Evolutionary conservation across 2,888 invertebrate species (phyloP).

Genomic region (Marronus borbonicus): DNA sequence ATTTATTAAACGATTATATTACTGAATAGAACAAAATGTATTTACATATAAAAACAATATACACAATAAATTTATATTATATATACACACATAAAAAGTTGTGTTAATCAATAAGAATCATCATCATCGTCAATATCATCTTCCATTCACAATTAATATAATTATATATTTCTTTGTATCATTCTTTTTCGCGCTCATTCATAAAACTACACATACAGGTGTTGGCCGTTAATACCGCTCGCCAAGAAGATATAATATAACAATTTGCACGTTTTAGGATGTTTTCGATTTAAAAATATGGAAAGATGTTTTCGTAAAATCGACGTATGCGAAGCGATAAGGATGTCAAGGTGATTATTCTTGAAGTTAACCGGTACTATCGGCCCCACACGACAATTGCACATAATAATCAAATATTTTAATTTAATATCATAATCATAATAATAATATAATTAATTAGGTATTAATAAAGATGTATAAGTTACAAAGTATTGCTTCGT

Average conservation of each 20-base stretch:
- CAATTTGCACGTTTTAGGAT: too few relatives aligned
- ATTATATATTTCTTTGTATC: slow-evolving; percentile 34
- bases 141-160: slow-evolving; percentile 50
- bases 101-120: slow-evolving; percentile 51
- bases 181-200: slow-evolving; percentile 30
- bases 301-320: background rate
- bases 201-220: slow-evolving; percentile 65
- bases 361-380: slow-evolving; percentile 11
- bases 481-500: slow-evolving; percentile 86
- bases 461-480: slow-evolving; percentile 71
- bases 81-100: slow-evolving; percentile 69
- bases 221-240: slow-evolving; percentile 59
- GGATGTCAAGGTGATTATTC: too few relatives aligned
- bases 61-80: slow-evolving; percentile 69
- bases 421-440: slow-evolving; percentile 58
- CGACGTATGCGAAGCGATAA: too few relatives aligned
- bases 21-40: slow-evolving; percentile 72
- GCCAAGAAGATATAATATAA: background rate
- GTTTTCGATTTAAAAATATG: too few relatives aligned
- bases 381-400: slow-evolving; percentile 68
- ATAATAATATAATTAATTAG: slow-evolving; percentile 29
- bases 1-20: slow-evolving; percentile 70
- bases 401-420: slow-evolving; percentile 61
- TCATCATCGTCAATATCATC: slow-evolving; percentile 11
- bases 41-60: slow-evolving; percentile 72